These are phyloP conservation scores for Drosophila sordidapex DNA, from an alignment of 2,888 invertebrate species.

Conservation along the genomic window DNA sequence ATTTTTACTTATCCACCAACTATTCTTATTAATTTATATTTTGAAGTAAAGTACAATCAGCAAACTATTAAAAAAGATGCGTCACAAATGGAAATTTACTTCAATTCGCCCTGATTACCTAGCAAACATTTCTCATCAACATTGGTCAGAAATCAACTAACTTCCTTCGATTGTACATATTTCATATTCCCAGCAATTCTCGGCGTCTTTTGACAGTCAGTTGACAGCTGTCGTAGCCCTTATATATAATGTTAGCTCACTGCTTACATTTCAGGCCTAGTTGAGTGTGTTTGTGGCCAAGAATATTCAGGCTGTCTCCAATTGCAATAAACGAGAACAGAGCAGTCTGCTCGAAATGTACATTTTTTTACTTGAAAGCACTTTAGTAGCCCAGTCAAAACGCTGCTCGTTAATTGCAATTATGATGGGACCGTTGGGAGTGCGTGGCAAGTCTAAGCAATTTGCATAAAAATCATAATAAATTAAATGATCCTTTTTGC, in stretches of 20 bases:
- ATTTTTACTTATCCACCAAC: not conserved
- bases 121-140: not conserved
- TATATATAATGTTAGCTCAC: not conserved
- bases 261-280: slow-evolving; percentile 12
- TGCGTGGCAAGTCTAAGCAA: slow-evolving; percentile 31
- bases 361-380: slow-evolving; percentile 8
- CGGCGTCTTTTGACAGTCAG: slow-evolving; percentile 29
- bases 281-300: slow-evolving; percentile 32
- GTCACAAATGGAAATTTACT: not conserved
- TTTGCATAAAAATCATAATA: slow-evolving; percentile 72
- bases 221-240: slow-evolving; percentile 24
- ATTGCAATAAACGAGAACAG: slow-evolving; percentile 50
- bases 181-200: not conserved
- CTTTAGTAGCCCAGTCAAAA: not conserved
- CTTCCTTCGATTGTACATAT: not conserved
- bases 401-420: slow-evolving; percentile 50
- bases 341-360: not conserved
- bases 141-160: slow-evolving; percentile 12
- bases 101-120: not conserved
- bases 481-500: slow-evolving; percentile 72
- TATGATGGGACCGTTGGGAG: slow-evolving; percentile 34
- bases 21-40: not conserved
- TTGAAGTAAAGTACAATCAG: not conserved
- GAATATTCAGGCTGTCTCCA: slow-evolving; percentile 44
- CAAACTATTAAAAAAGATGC: no score